These are phyloP conservation scores for Timema cristinae DNA, from an alignment of 2,888 invertebrate species.

Conservation along the genomic window DNA sequence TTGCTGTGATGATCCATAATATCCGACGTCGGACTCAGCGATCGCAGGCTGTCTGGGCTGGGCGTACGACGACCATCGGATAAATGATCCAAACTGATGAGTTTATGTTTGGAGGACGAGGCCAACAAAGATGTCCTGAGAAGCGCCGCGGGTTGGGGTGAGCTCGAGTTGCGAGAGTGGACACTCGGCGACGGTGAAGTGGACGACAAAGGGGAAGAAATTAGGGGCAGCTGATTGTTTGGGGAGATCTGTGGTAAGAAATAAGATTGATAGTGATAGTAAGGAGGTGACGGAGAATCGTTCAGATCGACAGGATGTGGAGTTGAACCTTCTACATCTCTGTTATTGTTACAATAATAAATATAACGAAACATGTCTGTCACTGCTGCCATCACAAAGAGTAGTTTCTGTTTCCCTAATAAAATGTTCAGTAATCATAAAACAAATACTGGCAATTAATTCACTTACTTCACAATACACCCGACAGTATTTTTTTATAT, in stretches of 20 bases:
- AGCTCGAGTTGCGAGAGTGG: neutral
- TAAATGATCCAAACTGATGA: conserved; percentile 25
- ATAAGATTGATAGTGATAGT: no score
- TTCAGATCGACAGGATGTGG: no score
- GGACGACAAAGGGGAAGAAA: no score
- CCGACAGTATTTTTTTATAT: no score
- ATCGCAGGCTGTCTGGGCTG: conserved; percentile 52
- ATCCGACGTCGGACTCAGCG: conserved; percentile 44
- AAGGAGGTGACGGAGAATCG: no score
- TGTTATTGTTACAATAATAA: conserved; percentile 28
- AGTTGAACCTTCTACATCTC: conserved; percentile 15
- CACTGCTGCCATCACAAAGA: conserved; percentile 20
- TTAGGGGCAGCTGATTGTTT: neutral
- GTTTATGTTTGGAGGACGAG: no score
- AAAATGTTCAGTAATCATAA: neutral
- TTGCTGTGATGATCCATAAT: conserved; percentile 22
- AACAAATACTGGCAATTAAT: neutral
- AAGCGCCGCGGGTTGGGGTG: conserved; percentile 8
- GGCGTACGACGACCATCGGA: conserved; percentile 46
- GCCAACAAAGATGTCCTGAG: neutral
- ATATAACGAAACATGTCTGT: conserved; percentile 31
- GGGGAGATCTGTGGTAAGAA: neutral
- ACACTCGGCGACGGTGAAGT: neutral
- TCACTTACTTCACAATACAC: no score
- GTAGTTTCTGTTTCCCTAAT: no score